Conservation (phyloP, 2,797 vertebrate genomes). For the Bovichtus diacanthus region DNA sequence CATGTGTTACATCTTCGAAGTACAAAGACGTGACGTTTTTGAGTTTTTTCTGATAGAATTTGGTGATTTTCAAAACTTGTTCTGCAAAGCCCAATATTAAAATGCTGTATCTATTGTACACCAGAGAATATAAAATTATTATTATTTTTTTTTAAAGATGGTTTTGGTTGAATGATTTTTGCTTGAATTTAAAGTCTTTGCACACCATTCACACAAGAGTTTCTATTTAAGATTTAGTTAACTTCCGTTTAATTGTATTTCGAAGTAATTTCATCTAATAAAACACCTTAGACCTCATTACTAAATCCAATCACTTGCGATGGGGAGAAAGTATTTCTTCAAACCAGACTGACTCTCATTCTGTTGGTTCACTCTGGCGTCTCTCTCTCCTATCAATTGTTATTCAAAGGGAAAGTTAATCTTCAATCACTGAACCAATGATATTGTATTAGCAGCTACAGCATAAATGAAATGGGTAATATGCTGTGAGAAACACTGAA, state of each 20-base stretch:
- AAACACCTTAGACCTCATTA: conserved; percentile 79
- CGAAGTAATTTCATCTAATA: conserved; percentile 74
- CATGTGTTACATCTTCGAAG: conserved; percentile 18
- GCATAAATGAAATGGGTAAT: conserved; percentile 75
- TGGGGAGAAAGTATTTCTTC: conserved; percentile 65
- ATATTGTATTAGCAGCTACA: conserved; percentile 78
- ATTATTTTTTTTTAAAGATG: no score
- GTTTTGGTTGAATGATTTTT: conserved; percentile 44
- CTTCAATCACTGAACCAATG: conserved; percentile 76
- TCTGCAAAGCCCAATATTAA: conserved; percentile 23
- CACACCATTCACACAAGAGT: conserved; percentile 42
- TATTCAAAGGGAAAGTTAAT: conserved; percentile 76
- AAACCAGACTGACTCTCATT: conserved; percentile 60
- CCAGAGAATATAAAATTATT: conserved; percentile 17
- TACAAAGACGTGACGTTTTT: background rate
- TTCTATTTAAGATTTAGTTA: conserved; percentile 66
- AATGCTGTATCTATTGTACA: conserved; percentile 15
- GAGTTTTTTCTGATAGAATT: conserved; percentile 7
- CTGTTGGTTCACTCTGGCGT: conserved; percentile 57
- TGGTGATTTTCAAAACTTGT: conserved; percentile 1
- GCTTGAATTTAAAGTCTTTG: conserved; percentile 43
- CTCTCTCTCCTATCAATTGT: conserved; percentile 64
- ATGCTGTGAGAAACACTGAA: conserved; percentile 70
- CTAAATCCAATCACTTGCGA: conserved; percentile 72
- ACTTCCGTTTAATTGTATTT: conserved; percentile 77